Evolutionary conservation across 2,797 vertebrate species (phyloP).

Genomic region (Siniperca undulata): DNA sequence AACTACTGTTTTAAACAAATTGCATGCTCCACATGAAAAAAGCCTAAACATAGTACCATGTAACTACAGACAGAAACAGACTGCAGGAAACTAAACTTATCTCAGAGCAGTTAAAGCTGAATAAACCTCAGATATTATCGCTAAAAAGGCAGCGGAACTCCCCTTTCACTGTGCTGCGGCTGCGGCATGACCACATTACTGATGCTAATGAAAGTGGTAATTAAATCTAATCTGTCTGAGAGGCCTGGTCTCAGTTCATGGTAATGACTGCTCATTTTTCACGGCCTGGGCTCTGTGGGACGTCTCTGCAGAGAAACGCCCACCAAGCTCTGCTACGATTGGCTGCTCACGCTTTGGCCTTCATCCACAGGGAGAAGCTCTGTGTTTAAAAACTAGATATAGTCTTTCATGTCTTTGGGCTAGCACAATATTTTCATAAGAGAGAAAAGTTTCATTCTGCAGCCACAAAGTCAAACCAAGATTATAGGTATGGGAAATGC

Average conservation of each 20-base stretch:
- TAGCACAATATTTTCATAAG: constrained; percentile 18
- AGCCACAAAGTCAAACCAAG: constrained; percentile 35
- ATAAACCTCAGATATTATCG: constrained; percentile 21
- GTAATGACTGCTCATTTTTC: constrained; percentile 71
- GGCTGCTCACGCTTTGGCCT: constrained; percentile 6
- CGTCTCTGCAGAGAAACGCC: constrained; percentile 26
- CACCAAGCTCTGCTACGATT: constrained; percentile 26
- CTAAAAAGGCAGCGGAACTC: constrained; percentile 23
- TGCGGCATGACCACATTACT: constrained; percentile 52
- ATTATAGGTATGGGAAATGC: constrained; percentile 40
- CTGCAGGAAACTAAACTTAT: constrained; percentile 25
- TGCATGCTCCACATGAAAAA: constrained; percentile 5
- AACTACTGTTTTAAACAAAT: background rate
- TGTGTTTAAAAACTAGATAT: constrained; percentile 17
- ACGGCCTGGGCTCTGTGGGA: constrained; percentile 29
- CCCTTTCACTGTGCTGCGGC: constrained; percentile 29
- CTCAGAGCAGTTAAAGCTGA: constrained; percentile 4
- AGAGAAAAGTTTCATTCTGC: constrained; percentile 10
- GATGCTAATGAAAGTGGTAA: constrained; percentile 75
- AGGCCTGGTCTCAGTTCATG: constrained; percentile 52
- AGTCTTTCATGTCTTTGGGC: constrained; percentile 13
- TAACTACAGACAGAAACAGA: constrained; percentile 31
- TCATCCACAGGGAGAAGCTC: constrained; percentile 24
- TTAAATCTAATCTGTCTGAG: constrained; percentile 76
- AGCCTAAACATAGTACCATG: background rate